Base-by-base conservation (phyloP, 2,888 invertebrate genomes). In the Lepidochitona cinerea region DNA sequence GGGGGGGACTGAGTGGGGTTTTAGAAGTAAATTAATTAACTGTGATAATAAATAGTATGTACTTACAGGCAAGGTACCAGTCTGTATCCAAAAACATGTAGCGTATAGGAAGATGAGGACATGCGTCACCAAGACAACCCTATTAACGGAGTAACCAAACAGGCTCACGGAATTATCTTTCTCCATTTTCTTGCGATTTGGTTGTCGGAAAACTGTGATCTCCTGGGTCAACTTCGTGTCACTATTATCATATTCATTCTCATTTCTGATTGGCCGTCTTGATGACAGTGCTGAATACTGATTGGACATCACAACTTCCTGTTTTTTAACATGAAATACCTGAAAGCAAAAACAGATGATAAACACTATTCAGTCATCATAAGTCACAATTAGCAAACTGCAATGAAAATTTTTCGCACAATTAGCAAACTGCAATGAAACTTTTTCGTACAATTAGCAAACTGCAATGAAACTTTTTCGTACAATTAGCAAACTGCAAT, bases 1-100 rank as follows among this genome's bases (percentile, higher is more conserved):
- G n/a, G n/a, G n/a, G n/a, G n/a, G n/a, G n/a, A n/a, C n/a, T n/a
- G n/a, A n/a, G n/a, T n/a, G n/a, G n/a, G n/a, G n/a, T n/a, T n/a
- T n/a, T n/a, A n/a, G n/a, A n/a, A n/a, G n/a, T n/a, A n/a, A n/a
- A n/a, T n/a, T n/a, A n/a, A n/a, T n/a, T n/a, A n/a, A n/a, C n/a
- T n/a, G n/a, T n/a, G n/a, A n/a, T n/a, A n/a, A n/a, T n/a, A n/a
- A n/a, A 12, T n/a, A 37, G 9, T 32, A n/a, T 18, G 54, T 23
- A 81, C 82, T 75, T 79, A 86, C 86, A 33, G 87, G 87, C 37
- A 87, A 69, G 6, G 84, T 81, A 35, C 86, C 85, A n/a, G 74
- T 82, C 73, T 87, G 87, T 37, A 87, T 86, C 85, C 86, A 88
- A 75, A 88, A 88, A 68, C 85, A 86, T 54, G 82, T 78, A 3